phyloP scores from a whole-genome alignment of 2,797 vertebrate genomes.

The Graptemys geographica region DNA sequence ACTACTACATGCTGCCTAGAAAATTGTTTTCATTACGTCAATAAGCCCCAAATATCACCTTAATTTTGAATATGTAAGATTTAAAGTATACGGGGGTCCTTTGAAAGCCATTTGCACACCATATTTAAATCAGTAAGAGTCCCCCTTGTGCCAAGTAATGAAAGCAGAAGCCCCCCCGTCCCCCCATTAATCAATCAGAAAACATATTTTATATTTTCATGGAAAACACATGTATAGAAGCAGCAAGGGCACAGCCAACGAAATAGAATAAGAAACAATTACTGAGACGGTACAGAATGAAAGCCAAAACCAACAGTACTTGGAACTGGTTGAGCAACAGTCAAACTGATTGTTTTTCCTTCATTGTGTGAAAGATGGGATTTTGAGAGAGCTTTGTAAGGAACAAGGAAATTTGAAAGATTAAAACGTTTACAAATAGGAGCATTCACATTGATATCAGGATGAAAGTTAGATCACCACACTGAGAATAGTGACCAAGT shows the following conservation, averaged over 20 bases:
- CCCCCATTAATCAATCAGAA: conserved; percentile 2
- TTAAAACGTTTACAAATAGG: conserved; percentile 40
- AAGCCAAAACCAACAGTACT: conserved; percentile 98
- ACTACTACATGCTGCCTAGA: not conserved
- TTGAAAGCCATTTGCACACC: conserved; percentile 81
- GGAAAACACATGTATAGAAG: conserved; percentile 74
- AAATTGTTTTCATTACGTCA: not conserved
- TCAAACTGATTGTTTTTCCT: conserved; percentile 70
- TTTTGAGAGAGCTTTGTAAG: conserved; percentile 56
- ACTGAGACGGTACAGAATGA: conserved; percentile 77
- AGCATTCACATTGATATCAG: conserved; percentile 45
- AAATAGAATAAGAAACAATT: conserved; percentile 74
- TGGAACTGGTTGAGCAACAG: conserved; percentile 75
- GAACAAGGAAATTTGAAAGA: conserved; percentile 59
- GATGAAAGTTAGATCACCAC: conserved; percentile 62
- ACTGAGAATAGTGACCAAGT: conserved; percentile 56
- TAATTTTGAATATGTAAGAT: not conserved
- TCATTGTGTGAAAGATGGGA: conserved; percentile 41
- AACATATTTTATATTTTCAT: conserved; percentile 18
- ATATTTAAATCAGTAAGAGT: conserved; percentile 66
- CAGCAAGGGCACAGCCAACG: conserved; percentile 68
- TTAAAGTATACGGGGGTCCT: not conserved
- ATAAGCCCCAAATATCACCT: not conserved
- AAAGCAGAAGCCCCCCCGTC: conserved; percentile 54
- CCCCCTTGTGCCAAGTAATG: conserved; percentile 65